Evolutionary conservation across 2,113 vertebrate genomes (phyloP).

Genomic region (Cyrtonyx montezumae): DNA sequence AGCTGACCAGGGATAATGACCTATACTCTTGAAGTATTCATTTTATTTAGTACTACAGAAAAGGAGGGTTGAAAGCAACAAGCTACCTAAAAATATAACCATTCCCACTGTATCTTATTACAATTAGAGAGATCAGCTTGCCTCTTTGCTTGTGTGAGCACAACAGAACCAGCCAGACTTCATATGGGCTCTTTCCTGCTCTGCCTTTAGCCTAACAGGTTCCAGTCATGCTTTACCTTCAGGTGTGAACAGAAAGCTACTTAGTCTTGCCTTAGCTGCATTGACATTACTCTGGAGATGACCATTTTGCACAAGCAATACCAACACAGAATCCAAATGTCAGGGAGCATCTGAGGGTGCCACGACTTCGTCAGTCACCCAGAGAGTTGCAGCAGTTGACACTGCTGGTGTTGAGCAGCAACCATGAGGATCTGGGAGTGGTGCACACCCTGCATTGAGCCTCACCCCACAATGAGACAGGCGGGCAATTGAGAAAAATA

Average conservation of each 20-base stretch:
- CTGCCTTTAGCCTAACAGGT: not conserved
- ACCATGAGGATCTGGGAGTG: not conserved
- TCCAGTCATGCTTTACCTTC: not conserved
- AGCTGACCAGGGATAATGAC: constrained; percentile 27
- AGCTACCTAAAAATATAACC: not conserved
- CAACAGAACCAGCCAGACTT: not conserved
- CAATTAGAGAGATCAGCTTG: not conserved
- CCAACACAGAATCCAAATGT: not conserved
- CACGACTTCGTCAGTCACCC: not conserved
- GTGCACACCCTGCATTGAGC: constrained; percentile 4
- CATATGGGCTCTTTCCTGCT: not conserved
- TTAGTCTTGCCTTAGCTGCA: accelerated
- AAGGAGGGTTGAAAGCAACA: constrained; percentile 7
- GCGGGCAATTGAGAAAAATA: constrained; percentile 11
- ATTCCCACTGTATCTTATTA: constrained; percentile 29
- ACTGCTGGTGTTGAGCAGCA: not conserved
- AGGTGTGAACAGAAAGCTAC: not conserved
- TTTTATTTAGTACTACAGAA: constrained; percentile 39
- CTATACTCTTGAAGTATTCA: constrained; percentile 25
- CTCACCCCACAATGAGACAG: constrained; percentile 34
- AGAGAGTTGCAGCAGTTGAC: not conserved
- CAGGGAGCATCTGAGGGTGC: not conserved
- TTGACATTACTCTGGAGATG: accelerated
- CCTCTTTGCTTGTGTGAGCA: not conserved
- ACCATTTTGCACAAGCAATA: not conserved